Conservation (phyloP, 2,113 vertebrate species). For the Eonycteris spelaea region DNA sequence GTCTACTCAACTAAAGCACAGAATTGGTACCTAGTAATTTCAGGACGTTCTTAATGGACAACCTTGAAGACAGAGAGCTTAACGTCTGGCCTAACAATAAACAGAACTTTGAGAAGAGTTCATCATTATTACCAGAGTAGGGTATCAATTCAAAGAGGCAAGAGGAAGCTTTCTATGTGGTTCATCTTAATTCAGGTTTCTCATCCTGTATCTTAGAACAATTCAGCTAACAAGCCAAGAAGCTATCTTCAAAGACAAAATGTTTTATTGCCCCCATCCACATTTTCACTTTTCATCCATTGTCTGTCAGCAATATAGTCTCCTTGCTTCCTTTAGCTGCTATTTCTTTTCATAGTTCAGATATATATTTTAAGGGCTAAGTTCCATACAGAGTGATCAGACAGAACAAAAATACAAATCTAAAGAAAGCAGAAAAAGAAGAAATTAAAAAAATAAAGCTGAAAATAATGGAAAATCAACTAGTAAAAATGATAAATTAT, state of each 20-base stretch:
- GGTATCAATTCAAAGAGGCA: background rate
- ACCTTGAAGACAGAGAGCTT: background rate
- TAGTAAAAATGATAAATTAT: background rate
- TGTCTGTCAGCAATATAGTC: background rate
- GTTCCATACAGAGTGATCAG: background rate
- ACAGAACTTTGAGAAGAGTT: background rate
- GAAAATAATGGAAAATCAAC: background rate
- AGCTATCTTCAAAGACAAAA: background rate
- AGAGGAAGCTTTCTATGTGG: background rate
- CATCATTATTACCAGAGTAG: background rate
- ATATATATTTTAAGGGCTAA: background rate
- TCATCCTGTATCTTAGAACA: background rate
- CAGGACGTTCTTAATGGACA: background rate
- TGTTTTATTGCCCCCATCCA: background rate
- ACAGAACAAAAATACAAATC: background rate
- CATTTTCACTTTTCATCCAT: background rate
- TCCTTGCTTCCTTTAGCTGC: background rate
- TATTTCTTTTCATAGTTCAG: background rate
- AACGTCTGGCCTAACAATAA: background rate
- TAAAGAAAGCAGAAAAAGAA: background rate
- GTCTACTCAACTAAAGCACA: constrained; percentile 13
- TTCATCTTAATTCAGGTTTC: background rate
- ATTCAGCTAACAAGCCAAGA: background rate
- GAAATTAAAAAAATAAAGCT: constrained; percentile 15
- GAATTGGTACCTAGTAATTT: background rate